Evolutionary conservation across 1,140 invertebrate genomes (phyloP).

Genomic region (Bombus superbus): DNA sequence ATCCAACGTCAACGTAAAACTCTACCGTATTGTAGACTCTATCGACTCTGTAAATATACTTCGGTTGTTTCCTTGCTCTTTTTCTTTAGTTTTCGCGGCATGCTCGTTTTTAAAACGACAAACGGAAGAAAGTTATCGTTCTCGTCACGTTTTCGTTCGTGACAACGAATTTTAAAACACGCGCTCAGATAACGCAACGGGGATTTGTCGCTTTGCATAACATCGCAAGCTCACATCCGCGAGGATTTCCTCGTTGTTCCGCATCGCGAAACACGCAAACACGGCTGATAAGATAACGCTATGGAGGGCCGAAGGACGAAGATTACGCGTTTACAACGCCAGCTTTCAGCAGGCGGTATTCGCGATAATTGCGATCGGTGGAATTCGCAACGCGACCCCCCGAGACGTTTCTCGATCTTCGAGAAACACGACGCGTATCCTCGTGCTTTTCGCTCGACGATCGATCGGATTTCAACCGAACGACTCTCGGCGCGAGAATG

Average conservation of each 20-base stretch:
- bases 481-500: not conserved
- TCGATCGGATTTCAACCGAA: not conserved
- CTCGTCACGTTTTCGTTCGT: not conserved
- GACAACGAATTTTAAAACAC: not conserved
- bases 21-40: too few relatives aligned
- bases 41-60: too few relatives aligned
- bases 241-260: not conserved
- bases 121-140: not conserved
- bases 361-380: not conserved
- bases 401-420: not conserved
- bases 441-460: not conserved
- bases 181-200: slow-evolving; percentile 20
- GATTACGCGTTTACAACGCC: not conserved
- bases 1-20: too few relatives aligned
- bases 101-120: not conserved
- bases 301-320: slow-evolving; percentile 1
- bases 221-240: not conserved
- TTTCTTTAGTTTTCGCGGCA: too few relatives aligned
- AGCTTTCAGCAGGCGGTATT: not conserved
- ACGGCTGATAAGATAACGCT: slow-evolving; percentile 47
- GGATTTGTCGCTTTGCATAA: not conserved
- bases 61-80: too few relatives aligned
- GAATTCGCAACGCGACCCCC: not conserved
- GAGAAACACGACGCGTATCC: not conserved
- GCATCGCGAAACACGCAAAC: not conserved